Evolutionary conservation across 2,888 invertebrate species (phyloP).

Genomic region (Drosophila stalkeri): DNA sequence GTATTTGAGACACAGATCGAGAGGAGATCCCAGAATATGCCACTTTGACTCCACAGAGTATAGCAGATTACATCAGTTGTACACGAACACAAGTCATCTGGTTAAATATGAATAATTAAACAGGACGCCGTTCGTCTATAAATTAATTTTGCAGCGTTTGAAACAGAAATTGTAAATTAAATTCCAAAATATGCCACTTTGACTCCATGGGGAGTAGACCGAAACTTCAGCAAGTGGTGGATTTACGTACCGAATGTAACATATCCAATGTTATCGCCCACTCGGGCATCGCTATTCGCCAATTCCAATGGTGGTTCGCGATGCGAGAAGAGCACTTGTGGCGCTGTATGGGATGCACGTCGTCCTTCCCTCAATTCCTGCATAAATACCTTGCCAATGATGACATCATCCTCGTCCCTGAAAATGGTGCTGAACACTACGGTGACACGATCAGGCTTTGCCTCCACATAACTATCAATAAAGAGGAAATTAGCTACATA

Average conservation of each 20-base stretch:
- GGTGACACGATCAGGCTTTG: conserved; percentile 98
- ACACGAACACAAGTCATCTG: conserved; percentile 52
- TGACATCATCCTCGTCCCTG: conserved; percentile 98
- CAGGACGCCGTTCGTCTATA: conserved; percentile 46
- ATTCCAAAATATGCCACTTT: conserved; percentile 51
- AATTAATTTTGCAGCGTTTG: conserved; percentile 49
- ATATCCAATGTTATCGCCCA: conserved; percentile 99
- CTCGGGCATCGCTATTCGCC: conserved; percentile 95
- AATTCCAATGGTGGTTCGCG: conserved; percentile 98
- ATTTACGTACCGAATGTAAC: conserved; percentile 95
- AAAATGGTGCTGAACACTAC: conserved; percentile 99
- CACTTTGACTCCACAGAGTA: conserved; percentile 64
- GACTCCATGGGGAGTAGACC: conserved; percentile 20
- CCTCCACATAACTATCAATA: conserved; percentile 95
- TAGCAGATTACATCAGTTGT: conserved; percentile 7
- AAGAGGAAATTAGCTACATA: neutral
- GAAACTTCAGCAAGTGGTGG: neutral
- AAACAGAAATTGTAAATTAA: conserved; percentile 36
- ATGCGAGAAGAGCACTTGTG: conserved; percentile 95
- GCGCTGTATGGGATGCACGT: conserved; percentile 97
- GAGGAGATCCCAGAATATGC: conserved; percentile 35
- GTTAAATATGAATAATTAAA: conserved; percentile 25
- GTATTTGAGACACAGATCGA: conserved; percentile 60
- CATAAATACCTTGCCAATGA: conserved; percentile 99
- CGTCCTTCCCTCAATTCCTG: conserved; percentile 99